Conservation (phyloP, 2,113 vertebrate genomes). For the Prionailurus bengalensis region DNA sequence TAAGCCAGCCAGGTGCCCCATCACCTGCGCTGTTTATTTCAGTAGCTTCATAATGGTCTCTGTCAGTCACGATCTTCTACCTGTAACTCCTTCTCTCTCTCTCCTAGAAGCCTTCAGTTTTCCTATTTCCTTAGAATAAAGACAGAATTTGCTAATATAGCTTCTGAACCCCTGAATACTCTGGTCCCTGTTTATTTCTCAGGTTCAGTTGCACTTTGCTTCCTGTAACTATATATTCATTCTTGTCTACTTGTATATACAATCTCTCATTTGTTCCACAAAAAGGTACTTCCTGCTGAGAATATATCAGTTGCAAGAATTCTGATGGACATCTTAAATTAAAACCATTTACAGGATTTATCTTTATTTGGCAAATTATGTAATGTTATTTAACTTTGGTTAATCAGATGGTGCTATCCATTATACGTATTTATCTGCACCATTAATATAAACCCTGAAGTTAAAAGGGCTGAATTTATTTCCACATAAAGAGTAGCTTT, state of each 20-base stretch:
- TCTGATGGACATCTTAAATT: not conserved
- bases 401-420: slow-evolving; percentile 46
- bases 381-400: slow-evolving; percentile 43
- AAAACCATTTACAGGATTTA: slow-evolving; percentile 35
- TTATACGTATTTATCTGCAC: not conserved
- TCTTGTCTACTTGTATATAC: not conserved
- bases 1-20: too few species aligned
- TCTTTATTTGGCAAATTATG: slow-evolving; percentile 64
- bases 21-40: not conserved
- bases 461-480: slow-evolving; percentile 15
- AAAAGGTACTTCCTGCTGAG: slow-evolving; percentile 23
- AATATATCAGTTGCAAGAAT: not conserved
- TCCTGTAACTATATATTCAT: not conserved
- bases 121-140: not conserved
- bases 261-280: not conserved
- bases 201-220: not conserved
- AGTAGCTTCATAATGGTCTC: not conserved
- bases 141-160: not conserved
- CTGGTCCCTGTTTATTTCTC: not conserved
- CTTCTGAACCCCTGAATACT: not conserved
- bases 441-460: not conserved
- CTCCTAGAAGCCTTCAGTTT: not conserved
- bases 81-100: not conserved
- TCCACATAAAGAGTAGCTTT: slow-evolving; percentile 1
- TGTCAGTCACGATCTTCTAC: not conserved